These are phyloP conservation scores for Leptonema lineaticorne DNA, from an alignment of 1,140 invertebrate genomes.

Conservation along the genomic window DNA sequence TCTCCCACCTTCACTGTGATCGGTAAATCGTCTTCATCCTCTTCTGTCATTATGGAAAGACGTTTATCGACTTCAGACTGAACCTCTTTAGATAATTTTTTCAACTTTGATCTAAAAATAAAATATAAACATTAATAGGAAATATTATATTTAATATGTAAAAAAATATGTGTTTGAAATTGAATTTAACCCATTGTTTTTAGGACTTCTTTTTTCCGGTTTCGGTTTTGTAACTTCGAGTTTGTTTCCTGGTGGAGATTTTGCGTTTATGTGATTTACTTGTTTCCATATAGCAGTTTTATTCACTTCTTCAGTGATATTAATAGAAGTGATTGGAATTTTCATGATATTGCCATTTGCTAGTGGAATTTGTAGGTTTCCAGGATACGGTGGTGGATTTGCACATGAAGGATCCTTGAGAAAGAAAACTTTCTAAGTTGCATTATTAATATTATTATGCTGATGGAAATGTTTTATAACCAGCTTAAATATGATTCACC, in stretches of 20 bases:
- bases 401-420: constrained; percentile 28
- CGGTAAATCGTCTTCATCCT: constrained; percentile 55
- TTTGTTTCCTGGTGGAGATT: constrained; percentile 35
- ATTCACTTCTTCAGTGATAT: constrained; percentile 92
- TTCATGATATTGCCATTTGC: constrained; percentile 92
- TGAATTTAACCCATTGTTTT: constrained; percentile 47
- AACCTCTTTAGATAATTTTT: constrained; percentile 54
- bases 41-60: constrained; percentile 54
- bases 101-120: constrained; percentile 48
- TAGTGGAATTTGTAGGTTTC: constrained; percentile 82
- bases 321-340: constrained; percentile 83
- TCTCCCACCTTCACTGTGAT: constrained; percentile 59
- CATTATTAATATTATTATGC: too few species aligned
- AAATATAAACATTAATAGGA: background rate
- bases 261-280: constrained; percentile 65
- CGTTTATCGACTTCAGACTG: constrained; percentile 55
- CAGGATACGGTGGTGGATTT: constrained; percentile 52
- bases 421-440: constrained; percentile 21
- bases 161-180: background rate
- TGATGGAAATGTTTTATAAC: too few species aligned
- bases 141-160: background rate
- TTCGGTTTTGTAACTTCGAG: constrained; percentile 38
- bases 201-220: constrained; percentile 48
- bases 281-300: constrained; percentile 94
- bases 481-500: background rate